Percentiles rank a stretch among this genome's conserved stretches.
Conservation (phyloP, 2,888 invertebrate species). For the Aleiodes alternator region DNA sequence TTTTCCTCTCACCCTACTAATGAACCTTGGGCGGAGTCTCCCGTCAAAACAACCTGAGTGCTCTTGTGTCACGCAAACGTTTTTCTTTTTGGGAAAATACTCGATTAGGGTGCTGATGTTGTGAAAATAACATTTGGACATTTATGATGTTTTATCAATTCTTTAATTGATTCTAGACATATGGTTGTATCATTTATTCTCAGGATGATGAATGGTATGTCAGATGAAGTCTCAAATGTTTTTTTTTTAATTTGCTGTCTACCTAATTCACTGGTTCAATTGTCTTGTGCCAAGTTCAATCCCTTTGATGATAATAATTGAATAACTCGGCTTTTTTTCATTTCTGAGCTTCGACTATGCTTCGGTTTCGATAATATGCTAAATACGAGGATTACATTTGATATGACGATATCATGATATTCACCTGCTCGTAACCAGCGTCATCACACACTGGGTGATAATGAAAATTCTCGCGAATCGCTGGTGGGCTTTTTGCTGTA, state of each 20-base stretch:
- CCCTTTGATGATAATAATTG: conserved; percentile 22
- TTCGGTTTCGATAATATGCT: conserved; percentile 66
- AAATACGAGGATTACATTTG: conserved; percentile 70
- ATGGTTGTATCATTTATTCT: conserved; percentile 1
- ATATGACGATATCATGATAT: conserved; percentile 61
- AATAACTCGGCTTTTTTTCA: not conserved
- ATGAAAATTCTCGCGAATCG: conserved; percentile 62
- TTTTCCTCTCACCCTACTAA: conserved; percentile 46
- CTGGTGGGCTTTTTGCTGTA: conserved; percentile 23
- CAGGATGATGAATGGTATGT: conserved; percentile 1
- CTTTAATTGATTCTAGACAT: conserved; percentile 21
- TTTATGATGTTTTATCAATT: conserved; percentile 17
- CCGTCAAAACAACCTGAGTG: conserved; percentile 67
- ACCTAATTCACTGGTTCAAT: too few species aligned
- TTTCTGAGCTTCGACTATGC: conserved; percentile 3
- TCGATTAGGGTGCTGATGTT: conserved; percentile 22
- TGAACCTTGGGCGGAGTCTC: conserved; percentile 64
- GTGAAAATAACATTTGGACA: conserved; percentile 32
- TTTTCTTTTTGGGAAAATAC: conserved; percentile 16
- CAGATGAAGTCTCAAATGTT: conserved; percentile 21
- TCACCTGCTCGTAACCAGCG: conserved; percentile 29
- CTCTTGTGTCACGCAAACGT: conserved; percentile 41
- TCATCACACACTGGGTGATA: conserved; percentile 56
- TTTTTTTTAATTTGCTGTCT: conserved; percentile 25
- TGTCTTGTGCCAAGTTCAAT: not conserved